Base-by-base conservation (phyloP, 2,888 invertebrate species). In the Tholera decimalis region DNA sequence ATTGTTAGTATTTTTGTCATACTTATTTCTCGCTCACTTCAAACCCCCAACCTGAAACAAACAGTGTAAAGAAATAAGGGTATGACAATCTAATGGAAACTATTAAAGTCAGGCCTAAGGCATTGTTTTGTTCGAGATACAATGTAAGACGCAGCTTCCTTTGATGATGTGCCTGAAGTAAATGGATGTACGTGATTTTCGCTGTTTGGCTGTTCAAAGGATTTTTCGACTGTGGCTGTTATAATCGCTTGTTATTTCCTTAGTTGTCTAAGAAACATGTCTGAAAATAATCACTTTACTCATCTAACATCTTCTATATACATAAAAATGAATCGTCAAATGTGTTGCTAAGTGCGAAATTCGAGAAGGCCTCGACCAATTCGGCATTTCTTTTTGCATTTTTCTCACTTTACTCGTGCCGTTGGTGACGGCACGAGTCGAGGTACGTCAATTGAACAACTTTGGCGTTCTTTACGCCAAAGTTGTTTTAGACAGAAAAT, bases 41-140 rank as follows among this genome's bases (percentile, higher is more conserved):
- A 46, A 13, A 33, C 5, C 80, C 41, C 41, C 44, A 20, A 67
- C 77, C 58, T 13, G 30, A 63, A 76, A 61, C 49, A 58, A 63
- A 66, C 47, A 43, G 20, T 55, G 33, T 50, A 30, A 66, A 76
- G 62, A 66, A 63, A 47, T 49, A 64, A 55, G 47, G 35, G 51
- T 60, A 44, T 56, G 55, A 71, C 58, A 64, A 50, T 58, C 41
- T 67, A 50, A 71, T 56, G 39, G n/a, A 22, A 28, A 28, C 39
- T 59, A 56, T 73, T 63, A 63, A 39, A 61, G 58, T 39, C 51
- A 57, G 44, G 20, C 68, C 41, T 0, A 18, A 46, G 67, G 60
- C 62, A 47, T 47, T 63, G 57, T 62, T 62, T 57, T 30, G 62
- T 61, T 33, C 26, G n/a, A 35, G 26, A 54, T 54, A 53, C 35